A percentile compares a stretch with the other conserved stretches of the same genome.
Conservation (phyloP, 2,888 invertebrate species). For the Mechanitis messenoides region DNA sequence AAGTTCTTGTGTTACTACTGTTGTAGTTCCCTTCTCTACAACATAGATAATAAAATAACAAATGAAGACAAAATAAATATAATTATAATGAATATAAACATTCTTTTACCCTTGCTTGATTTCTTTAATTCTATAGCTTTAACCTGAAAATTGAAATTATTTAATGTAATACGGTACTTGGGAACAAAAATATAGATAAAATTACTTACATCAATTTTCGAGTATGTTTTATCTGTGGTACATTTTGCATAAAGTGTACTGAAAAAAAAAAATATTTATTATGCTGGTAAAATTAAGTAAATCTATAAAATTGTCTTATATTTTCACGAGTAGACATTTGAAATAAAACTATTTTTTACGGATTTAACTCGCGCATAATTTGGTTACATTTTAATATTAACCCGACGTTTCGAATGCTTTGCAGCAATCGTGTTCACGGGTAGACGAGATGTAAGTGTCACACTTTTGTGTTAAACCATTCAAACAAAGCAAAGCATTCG, state of each 20-base stretch:
- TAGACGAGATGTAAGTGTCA: no score
- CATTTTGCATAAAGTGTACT: slow-evolving; percentile 18
- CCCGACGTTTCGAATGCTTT: no score
- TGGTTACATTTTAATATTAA: no score
- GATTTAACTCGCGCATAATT: no score
- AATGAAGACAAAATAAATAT: neutral
- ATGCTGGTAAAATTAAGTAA: no score
- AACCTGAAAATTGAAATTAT: slow-evolving; percentile 9
- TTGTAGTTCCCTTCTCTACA: slow-evolving; percentile 51
- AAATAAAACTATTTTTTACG: no score
- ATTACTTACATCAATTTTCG: slow-evolving; percentile 23
- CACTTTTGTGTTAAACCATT: no score
- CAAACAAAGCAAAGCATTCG: no score
- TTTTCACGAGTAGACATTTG: no score
- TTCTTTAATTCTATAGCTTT: slow-evolving; percentile 14
- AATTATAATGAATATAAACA: no score
- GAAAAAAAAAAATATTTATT: slow-evolving; percentile 16
- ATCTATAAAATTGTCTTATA: no score
- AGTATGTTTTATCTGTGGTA: slow-evolving; percentile 19
- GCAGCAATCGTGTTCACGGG: no score
- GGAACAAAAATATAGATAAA: neutral
- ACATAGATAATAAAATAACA: slow-evolving; percentile 10
- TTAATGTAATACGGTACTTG: neutral
- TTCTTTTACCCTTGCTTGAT: slow-evolving; percentile 36
- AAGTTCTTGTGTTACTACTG: slow-evolving; percentile 49